Conservation (phyloP, 2,888 invertebrate genomes). For the Orthosia gothica region DNA sequence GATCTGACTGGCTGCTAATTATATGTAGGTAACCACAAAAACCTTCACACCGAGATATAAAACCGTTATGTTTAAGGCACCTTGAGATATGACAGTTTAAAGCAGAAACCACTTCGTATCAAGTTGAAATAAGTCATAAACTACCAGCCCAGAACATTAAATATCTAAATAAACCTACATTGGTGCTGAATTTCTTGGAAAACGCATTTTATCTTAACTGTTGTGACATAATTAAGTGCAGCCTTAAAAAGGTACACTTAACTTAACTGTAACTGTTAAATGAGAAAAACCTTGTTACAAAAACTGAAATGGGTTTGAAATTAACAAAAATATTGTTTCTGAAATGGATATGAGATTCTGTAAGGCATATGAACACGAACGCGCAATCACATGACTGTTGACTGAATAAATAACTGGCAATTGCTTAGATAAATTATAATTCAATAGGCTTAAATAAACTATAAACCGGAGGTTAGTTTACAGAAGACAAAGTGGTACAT, state of each 20-base stretch:
- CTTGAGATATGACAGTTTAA: conserved; percentile 46
- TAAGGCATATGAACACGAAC: not conserved
- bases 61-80: conserved; percentile 46
- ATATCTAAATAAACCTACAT: conserved; percentile 21
- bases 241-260: conserved; percentile 2
- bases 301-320: no score
- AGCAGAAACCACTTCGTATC: conserved; percentile 13
- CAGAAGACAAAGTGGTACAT: not conserved
- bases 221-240: conserved; percentile 11
- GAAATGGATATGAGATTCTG: not conserved
- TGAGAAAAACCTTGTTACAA: not conserved
- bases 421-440: no score
- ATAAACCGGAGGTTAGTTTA: not conserved
- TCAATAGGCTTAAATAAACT: not conserved
- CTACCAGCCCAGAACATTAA: conserved; percentile 22
- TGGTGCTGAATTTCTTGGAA: conserved; percentile 28
- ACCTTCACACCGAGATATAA: conserved; percentile 22
- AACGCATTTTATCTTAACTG: conserved; percentile 11
- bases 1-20: conserved; percentile 34
- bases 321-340: not conserved
- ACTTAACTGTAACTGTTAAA: conserved; percentile 1
- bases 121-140: conserved; percentile 32
- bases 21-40: conserved; percentile 21
- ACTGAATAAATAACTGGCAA: not conserved
- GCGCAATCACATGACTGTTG: not conserved